Percentiles rank a stretch among this genome's conserved stretches.
These are phyloP conservation scores for Diorhabda elongata DNA, from an alignment of 1,140 invertebrate species.

Conservation along the genomic window DNA sequence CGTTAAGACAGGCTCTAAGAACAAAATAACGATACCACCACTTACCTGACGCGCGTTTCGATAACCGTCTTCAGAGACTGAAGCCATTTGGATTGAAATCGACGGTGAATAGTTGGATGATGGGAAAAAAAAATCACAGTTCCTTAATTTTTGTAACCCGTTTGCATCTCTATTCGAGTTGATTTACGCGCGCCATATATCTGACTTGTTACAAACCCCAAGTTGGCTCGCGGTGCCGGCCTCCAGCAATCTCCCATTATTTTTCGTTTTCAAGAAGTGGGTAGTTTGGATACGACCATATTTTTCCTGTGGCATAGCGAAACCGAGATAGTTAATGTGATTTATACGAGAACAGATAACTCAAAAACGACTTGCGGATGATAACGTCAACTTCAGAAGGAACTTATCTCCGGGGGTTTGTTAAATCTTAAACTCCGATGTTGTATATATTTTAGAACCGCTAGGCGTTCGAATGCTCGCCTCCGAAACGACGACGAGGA, in stretches of 20 bases:
- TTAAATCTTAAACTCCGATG: conserved; percentile 26
- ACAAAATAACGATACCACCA: too few species aligned
- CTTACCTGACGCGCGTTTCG: too few species aligned
- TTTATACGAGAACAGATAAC: conserved; percentile 41
- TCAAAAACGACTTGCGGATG: conserved; percentile 30
- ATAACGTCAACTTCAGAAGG: conserved; percentile 37
- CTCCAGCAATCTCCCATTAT: conserved; percentile 35
- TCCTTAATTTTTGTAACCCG: too few species aligned
- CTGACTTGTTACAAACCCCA: conserved; percentile 26
- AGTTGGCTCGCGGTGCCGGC: conserved; percentile 23
- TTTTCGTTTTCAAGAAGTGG: conserved; percentile 38
- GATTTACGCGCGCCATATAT: conserved; percentile 34
- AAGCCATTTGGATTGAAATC: too few species aligned
- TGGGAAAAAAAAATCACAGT: too few species aligned
- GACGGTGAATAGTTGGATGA: too few species aligned
- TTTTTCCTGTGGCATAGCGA: conserved; percentile 34
- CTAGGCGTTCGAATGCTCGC: too few species aligned
- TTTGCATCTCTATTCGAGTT: too few species aligned
- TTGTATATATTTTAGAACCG: background rate
- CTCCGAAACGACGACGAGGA: too few species aligned
- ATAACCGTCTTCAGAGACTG: too few species aligned
- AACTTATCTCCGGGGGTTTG: conserved; percentile 34
- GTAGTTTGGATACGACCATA: conserved; percentile 40
- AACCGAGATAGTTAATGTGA: conserved; percentile 42
- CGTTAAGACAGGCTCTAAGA: too few species aligned